Base-by-base conservation (phyloP, 2,113 vertebrate species). In the Mormyrus lacerda region DNA sequence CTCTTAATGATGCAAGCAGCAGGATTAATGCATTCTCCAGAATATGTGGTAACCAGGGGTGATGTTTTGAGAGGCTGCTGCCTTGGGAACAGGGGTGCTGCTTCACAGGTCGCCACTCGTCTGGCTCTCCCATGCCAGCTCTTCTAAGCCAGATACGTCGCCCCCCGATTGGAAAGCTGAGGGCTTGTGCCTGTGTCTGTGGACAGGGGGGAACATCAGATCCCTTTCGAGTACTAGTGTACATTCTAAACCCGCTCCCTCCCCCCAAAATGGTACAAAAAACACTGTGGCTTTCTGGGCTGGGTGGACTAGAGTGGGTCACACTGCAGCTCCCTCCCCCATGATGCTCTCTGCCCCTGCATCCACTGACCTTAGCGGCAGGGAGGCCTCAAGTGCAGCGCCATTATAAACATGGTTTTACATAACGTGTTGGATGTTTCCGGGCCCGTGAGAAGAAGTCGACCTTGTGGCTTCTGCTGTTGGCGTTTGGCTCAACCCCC, bases 271-370 rank as follows among this genome's bases (percentile, higher is more conserved):
- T 89, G 92, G 91, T 90, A 50, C 89, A 93, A 93, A 89, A 92
- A 90, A 93, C 90, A 91, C 90, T 48, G 9, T 92, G 90, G 93
- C 90, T 90, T 92, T 91, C 89, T 90, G 91, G 93, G 90, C 65
- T 92, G 51, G 21, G 17, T 53, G 3, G 13, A 3, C 13, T 13
- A 51, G 93, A 85, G 93, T 95, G 92, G 94, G 94, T 58, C 13
- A 91, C 88, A 93, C 93, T 93, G 93, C 92, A 93, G 91, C 87
- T 92, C 93, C 93, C 93, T 92, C 92, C 91, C 89, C 92, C 90
- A 91, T 95, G 93, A 96, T 92, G 94, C 92, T 93, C 91, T 94
- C 92, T 93, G 92, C 79, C 92, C 92, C 93, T 94, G 92, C 91
- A 88, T 92, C 93, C 92, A 90, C 88, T 35, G 27, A 31, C 39